These are phyloP conservation scores for Acanthaster planci DNA, from an alignment of 35 echinoderm and acorn worm genomes.

Conservation along the genomic window DNA sequence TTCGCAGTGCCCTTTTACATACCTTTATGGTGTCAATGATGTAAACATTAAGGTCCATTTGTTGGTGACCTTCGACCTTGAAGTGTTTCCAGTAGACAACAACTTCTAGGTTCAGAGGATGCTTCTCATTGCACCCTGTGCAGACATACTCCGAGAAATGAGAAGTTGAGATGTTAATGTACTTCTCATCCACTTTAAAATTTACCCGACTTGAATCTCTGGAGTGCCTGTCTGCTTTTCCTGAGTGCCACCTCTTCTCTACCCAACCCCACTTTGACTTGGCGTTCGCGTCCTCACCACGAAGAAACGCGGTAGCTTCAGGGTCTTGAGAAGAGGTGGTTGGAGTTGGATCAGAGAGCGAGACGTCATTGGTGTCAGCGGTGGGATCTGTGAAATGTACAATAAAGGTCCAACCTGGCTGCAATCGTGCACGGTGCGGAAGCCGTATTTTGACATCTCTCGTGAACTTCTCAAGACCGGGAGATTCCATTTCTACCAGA, in stretches of 20 bases:
- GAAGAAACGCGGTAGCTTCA: neutral
- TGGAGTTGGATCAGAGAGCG: neutral
- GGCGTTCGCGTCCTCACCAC: neutral
- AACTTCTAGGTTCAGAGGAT: slow-evolving; percentile 22
- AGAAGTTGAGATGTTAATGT: slow-evolving; percentile 21
- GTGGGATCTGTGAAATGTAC: slow-evolving; percentile 31
- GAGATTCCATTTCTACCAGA: slow-evolving; percentile 33
- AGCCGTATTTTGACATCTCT: slow-evolving; percentile 9
- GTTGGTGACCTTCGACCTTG: neutral
- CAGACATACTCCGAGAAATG: slow-evolving; percentile 49
- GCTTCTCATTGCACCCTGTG: slow-evolving; percentile 41
- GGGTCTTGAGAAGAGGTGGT: neutral
- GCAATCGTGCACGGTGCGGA: slow-evolving; percentile 32
- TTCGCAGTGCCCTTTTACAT: too few relatives aligned
- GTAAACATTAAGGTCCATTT: slow-evolving; percentile 34
- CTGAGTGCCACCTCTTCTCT: neutral
- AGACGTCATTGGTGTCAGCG: neutral
- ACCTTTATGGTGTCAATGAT: slow-evolving; percentile 34
- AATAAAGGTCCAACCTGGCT: slow-evolving; percentile 38
- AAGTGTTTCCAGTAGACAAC: slow-evolving; percentile 13
- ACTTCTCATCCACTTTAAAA: slow-evolving; percentile 11
- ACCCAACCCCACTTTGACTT: neutral
- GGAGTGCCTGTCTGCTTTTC: neutral
- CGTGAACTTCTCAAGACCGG: slow-evolving; percentile 14
- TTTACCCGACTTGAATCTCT: neutral